Evolutionary conservation across 2,888 invertebrate genomes (phyloP), one percentile per base, ranked within the genome.

Genomic region (Melolontha melolontha): DNA sequence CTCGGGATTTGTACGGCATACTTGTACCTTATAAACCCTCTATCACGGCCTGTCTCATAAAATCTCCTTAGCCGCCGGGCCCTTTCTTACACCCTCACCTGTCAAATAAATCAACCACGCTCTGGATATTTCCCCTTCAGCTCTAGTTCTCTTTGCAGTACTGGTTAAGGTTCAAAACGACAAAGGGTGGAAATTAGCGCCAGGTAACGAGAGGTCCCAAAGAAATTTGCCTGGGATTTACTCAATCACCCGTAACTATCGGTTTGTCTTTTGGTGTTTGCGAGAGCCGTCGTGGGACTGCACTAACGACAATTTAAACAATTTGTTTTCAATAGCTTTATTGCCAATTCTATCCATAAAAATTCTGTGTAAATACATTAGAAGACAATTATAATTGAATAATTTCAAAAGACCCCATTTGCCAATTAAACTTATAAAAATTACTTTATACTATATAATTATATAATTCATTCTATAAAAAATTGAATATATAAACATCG

Each of bases 11-110:
- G 68, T 68, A 73, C 67, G 27, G 29, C 44, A 44, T 70, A 71
- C 73, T 73, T 72, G 70, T 67, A 69, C 72, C 71, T 70, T 71
- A 65, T 65, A 65, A 73, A 73, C 71, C 68, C 71, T 62, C 68
- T 65, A 73, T 73, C 70, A 70, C 67, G 64, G 14, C 70, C 71
- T 70, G 70, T 68, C 72, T 65, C 73, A 73, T 73, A 72, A 73
- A 73, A 69, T 70, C 71, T 71, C 64, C 71, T 71, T 70, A 71
- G 69, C 63, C 68, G 62, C 66, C 67, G 44, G 47, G 44, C 12
- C 59, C 71, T 69, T 73, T 71, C 66, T 69, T 68, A 65, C 66
- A 66, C 57, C 57, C 57, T 57, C 68, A 71, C 73, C 69, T 72
- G 72, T 68, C 71, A 59, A 57, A 65, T 65, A 65, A 65, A 65